Percentiles rank a stretch among this genome's conserved stretches.
Evolutionary conservation across 2,888 invertebrate genomes (phyloP).

Genomic region (Drosophila melanosoma): DNA sequence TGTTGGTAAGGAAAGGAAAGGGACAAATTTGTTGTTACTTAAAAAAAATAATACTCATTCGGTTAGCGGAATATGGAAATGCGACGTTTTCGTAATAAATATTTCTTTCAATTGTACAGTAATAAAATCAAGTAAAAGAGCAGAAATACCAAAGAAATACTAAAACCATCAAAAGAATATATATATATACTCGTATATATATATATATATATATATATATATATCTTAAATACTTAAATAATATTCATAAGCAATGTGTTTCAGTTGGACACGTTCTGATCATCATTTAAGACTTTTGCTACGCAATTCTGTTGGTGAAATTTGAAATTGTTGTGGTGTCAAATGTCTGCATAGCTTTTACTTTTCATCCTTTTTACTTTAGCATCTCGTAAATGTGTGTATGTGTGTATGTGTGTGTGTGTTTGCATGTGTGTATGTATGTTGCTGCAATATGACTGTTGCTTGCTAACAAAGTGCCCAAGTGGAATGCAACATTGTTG

Average conservation of each 20-base stretch:
- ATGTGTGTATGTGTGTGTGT: conserved; percentile 6
- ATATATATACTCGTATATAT: background rate
- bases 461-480: conserved; percentile 76
- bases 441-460: conserved; percentile 57
- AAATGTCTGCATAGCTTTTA: conserved; percentile 71
- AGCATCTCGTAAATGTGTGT: background rate
- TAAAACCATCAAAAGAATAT: background rate
- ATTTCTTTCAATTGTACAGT: background rate
- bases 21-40: background rate
- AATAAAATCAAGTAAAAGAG: background rate
- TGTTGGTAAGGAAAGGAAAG: background rate
- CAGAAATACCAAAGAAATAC: background rate
- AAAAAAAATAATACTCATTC: background rate
- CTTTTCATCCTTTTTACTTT: conserved; percentile 57
- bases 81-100: background rate
- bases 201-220: background rate
- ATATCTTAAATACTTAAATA: background rate
- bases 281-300: conserved; percentile 74
- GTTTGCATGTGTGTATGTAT: conserved; percentile 13
- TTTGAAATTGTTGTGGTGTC: conserved; percentile 69
- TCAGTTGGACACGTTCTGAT: conserved; percentile 72
- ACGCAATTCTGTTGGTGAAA: conserved; percentile 74
- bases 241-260: conserved; percentile 6
- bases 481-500: conserved; percentile 80
- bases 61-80: background rate